Base-by-base conservation (phyloP, 2,113 vertebrate species). In the Aleadryas rufinucha region DNA sequence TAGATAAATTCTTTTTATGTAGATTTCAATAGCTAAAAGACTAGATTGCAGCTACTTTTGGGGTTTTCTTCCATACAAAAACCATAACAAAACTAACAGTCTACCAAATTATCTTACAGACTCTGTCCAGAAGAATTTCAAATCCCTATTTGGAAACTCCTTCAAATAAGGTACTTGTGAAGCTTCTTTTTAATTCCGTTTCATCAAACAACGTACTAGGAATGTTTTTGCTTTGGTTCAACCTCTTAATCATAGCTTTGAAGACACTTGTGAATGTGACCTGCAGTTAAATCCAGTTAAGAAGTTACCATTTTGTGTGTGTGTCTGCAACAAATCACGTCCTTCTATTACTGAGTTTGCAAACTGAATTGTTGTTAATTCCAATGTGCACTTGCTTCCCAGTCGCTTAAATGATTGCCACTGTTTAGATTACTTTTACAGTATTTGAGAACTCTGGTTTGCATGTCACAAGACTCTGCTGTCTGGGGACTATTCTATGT, bases 61-160 rank as follows among this genome's bases (percentile, higher is more conserved):
- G 24, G 20, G 8, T 53, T 71, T 54, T 28, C 28, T 6, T 3
- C 35, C 4, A 1, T 80, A 22, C 31, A n/a, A 71, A 79, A 91
- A 6, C 1, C 27, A 27, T 44, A 79, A 45, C 2, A 50, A 80
- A 86, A 70, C 17, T 96, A 89, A 95, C 82, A 11, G 6, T 71
- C 19, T 93, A 37, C 12, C 28, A 50, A 82, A 92, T 64, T 97
- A 24, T 84, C 59, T 97, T 97, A 81, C 93, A 98, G 98, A 97
- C 98, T 49, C 82, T 98, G 37, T 97, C 98, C 23, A 98, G 98
- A 97, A 98, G 98, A 96, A 98, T 98, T 97, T 98, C 98, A 91
- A 98, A 98, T 92, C 98, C 98, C 1, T 98, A 98, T 85, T 94
- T 98, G 74, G 98, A 98, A 92, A 97, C 97, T 45, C 83, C 97